A percentile compares a stretch with the other conserved stretches of the same genome.
phyloP scores from a whole-genome alignment of 2,888 invertebrate genomes.

The Erebia aethiops region DNA sequence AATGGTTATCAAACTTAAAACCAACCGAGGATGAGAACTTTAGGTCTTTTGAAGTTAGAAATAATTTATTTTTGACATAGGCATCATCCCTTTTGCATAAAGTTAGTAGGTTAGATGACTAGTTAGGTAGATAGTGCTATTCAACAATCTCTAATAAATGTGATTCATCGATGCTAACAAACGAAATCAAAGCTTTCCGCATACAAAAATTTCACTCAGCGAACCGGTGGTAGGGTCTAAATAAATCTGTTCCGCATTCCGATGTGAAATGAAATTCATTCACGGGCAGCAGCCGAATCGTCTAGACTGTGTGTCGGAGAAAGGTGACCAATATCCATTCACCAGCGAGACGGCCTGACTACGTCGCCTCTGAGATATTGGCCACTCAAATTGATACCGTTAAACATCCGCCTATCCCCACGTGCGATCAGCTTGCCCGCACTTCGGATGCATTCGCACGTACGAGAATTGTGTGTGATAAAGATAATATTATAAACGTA shows the following conservation, averaged over 20 bases:
- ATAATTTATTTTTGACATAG: too few species aligned
- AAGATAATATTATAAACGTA: not conserved
- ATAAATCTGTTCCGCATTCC: slow-evolving; percentile 80
- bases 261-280: slow-evolving; percentile 76
- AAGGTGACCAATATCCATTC: slow-evolving; percentile 83
- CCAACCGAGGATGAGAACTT: too few species aligned
- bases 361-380: slow-evolving; percentile 61
- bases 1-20: too few species aligned
- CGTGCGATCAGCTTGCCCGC: slow-evolving; percentile 17
- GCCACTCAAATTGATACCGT: slow-evolving; percentile 60
- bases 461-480: not conserved
- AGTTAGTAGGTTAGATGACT: too few species aligned
- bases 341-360: slow-evolving; percentile 64
- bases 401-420: slow-evolving; percentile 44
- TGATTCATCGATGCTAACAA: slow-evolving; percentile 1
- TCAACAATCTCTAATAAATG: not conserved
- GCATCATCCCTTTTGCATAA: too few species aligned
- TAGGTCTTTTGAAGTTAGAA: too few species aligned
- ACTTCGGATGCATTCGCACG: slow-evolving; percentile 14
- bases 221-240: slow-evolving; percentile 62
- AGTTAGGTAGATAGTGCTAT: not conserved
- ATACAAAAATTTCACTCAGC: slow-evolving; percentile 61
- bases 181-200: slow-evolving; percentile 15
- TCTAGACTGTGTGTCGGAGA: slow-evolving; percentile 81
- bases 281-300: slow-evolving; percentile 73